Conservation (phyloP, 2,888 invertebrate genomes). For the Leucania comma region DNA sequence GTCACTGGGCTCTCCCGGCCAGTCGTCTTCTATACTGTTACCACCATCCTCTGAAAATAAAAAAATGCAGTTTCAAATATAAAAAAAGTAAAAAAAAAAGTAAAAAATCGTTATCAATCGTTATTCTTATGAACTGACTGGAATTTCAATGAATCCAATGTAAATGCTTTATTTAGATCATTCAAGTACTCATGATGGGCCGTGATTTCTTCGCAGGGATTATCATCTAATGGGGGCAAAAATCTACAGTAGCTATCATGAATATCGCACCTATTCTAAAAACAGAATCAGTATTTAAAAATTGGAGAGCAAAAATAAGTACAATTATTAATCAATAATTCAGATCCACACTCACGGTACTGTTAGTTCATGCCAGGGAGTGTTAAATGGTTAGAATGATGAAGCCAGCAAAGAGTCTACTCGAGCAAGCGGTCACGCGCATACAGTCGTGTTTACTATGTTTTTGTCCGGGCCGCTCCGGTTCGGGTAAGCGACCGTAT, state of each 20-base stretch:
- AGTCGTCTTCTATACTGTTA: conserved; percentile 83
- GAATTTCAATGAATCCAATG: background rate
- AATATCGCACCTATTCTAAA: conserved; percentile 18
- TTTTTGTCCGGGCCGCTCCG: conserved; percentile 85
- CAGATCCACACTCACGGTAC: conserved; percentile 82
- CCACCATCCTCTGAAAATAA: conserved; percentile 83
- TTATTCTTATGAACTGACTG: background rate
- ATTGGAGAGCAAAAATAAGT: conserved; percentile 35
- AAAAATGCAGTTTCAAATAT: background rate
- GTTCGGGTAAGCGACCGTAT: conserved; percentile 93
- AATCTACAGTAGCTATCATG: conserved; percentile 3
- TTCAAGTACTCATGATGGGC: background rate
- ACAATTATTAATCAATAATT: conserved; percentile 53
- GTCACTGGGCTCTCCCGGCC: conserved; percentile 90
- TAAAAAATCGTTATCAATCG: too few species aligned
- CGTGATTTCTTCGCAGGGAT: background rate
- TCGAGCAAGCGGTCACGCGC: conserved; percentile 67
- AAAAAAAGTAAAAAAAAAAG: too few species aligned
- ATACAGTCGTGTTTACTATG: conserved; percentile 83
- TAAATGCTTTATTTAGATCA: background rate
- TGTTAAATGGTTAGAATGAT: conserved; percentile 77
- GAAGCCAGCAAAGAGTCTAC: conserved; percentile 72
- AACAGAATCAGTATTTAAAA: conserved; percentile 21
- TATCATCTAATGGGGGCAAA: conserved; percentile 1
- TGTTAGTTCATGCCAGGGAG: conserved; percentile 82